These are phyloP conservation scores for Myripristis murdjan DNA, from an alignment of 2,797 vertebrate species.

Conservation along the genomic window DNA sequence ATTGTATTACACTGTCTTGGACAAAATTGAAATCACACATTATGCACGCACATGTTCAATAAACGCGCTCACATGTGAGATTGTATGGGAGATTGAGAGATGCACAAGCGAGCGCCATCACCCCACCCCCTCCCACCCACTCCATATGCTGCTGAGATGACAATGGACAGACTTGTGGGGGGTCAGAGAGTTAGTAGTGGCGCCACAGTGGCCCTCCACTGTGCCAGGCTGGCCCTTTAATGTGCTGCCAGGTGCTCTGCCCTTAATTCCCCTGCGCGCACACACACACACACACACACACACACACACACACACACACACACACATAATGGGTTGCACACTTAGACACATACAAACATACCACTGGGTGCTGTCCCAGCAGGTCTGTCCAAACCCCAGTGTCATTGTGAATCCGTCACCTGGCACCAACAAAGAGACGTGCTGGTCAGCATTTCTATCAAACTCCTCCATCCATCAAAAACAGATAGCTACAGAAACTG, in stretches of 20 bases:
- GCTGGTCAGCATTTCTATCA: slow-evolving; percentile 38
- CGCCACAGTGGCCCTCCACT: slow-evolving; percentile 1
- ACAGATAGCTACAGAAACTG: background rate
- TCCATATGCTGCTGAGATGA: background rate
- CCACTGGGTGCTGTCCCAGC: slow-evolving; percentile 12
- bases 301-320: slow-evolving; percentile 12
- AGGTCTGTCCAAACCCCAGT: background rate
- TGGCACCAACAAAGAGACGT: slow-evolving; percentile 26
- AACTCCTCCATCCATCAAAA: slow-evolving; percentile 46
- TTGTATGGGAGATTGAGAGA: too few species aligned
- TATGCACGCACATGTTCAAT: too few species aligned
- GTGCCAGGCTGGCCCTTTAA: slow-evolving; percentile 24
- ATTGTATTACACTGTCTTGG: too few species aligned
- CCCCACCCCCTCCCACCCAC: background rate
- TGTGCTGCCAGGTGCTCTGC: slow-evolving; percentile 30
- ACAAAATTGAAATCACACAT: too few species aligned
- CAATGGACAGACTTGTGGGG: background rate
- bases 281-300: slow-evolving; percentile 15
- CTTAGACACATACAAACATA: background rate
- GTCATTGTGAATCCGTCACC: slow-evolving; percentile 26
- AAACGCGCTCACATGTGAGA: too few species aligned
- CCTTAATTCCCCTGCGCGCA: slow-evolving; percentile 21
- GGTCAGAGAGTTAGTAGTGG: background rate
- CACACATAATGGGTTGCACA: background rate
- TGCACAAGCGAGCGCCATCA: too few species aligned